A percentile compares a stretch with the other conserved stretches of the same genome.
Conservation (phyloP, 37 sponge, comb jelly and placozoan species). For the Haliclona indistincta region DNA sequence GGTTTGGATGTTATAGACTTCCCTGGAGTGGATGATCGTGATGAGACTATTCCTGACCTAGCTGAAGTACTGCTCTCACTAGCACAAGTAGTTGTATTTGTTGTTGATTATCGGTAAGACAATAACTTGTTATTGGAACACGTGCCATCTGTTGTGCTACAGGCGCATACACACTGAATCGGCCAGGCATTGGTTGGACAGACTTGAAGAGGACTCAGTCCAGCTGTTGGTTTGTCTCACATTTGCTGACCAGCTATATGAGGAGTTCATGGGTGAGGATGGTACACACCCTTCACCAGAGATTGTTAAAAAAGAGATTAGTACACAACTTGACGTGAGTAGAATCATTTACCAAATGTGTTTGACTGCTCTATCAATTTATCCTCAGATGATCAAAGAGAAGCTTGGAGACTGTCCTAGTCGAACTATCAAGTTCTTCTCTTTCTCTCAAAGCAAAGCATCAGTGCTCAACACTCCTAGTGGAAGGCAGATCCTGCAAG, state of each 20-base stretch:
- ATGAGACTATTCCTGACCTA: constrained; percentile 47
- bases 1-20: constrained; percentile 76
- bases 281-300: background rate
- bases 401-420: background rate
- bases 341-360: background rate
- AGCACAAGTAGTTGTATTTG: constrained; percentile 58
- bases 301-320: background rate
- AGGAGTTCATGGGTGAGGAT: constrained; percentile 27
- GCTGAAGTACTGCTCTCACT: constrained; percentile 47
- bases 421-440: background rate
- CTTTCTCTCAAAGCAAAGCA: background rate
- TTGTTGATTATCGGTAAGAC: constrained; percentile 65
- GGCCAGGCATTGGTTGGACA: constrained; percentile 46
- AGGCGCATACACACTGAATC: constrained; percentile 45
- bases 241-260: constrained; percentile 63
- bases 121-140: background rate
- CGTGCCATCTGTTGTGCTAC: background rate
- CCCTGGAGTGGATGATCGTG: constrained; percentile 75
- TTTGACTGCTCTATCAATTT: background rate
- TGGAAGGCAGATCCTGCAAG: constrained; percentile 13
- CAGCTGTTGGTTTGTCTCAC: constrained; percentile 63
- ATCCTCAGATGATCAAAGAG: background rate
- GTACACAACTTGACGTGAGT: constrained; percentile 5
- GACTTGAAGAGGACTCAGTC: constrained; percentile 22
- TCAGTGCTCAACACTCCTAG: constrained; percentile 14